Conservation (phyloP, 2,113 vertebrate genomes). For the Aldabrachelys gigantea region DNA sequence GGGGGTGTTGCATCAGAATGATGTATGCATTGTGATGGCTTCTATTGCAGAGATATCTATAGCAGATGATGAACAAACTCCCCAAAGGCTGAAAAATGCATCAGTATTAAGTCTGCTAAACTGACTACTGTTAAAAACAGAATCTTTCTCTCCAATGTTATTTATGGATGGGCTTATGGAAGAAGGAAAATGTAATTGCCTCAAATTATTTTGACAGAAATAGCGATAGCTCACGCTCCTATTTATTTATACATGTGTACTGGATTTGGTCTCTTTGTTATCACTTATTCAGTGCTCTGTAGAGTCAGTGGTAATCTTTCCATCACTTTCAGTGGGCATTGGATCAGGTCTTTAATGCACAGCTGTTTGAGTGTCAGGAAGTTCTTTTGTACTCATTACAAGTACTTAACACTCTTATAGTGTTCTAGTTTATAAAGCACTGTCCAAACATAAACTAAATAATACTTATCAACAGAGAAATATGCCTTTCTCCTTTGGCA, state of each 20-base stretch:
- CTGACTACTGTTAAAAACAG: neutral
- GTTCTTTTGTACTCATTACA: neutral
- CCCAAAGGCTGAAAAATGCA: neutral
- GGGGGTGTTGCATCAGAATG: rapidly evolving
- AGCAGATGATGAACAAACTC: neutral
- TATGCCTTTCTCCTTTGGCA: neutral
- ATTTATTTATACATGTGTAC: neutral
- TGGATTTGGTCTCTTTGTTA: neutral
- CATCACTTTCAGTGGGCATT: neutral
- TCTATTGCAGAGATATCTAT: neutral
- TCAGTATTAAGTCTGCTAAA: neutral
- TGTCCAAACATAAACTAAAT: neutral
- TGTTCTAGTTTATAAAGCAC: neutral
- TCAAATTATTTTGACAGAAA: neutral
- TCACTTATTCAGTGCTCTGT: neutral
- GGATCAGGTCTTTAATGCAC: neutral
- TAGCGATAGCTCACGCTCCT: neutral
- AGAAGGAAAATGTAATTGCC: neutral
- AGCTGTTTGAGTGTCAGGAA: neutral
- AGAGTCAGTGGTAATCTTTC: neutral
- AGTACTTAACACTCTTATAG: neutral
- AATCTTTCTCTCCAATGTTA: neutral
- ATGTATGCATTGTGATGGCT: neutral
- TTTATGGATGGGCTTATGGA: neutral
- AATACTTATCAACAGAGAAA: neutral